Base-by-base conservation (phyloP, 92 coral and sea anemone species). In the Galaxea fascicularis region DNA sequence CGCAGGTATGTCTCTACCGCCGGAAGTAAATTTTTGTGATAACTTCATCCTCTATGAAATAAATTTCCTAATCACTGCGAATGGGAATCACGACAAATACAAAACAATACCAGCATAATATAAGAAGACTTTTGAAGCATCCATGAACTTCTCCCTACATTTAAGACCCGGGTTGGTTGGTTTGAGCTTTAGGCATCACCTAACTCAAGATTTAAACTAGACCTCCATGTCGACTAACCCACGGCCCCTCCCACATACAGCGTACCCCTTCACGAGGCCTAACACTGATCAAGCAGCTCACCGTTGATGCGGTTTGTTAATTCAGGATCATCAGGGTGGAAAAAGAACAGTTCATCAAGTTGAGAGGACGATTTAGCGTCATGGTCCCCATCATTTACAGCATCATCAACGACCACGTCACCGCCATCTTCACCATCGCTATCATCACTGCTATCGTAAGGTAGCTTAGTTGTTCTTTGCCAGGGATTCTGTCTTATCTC, bases 391-490 rank as follows among this genome's bases (percentile, higher is more conserved):
- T 73, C 39, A 20, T 35, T 64, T 29, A 11, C 60, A 73, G 64
- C 74, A 22, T 46, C 58, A 14, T 31, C 73, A 17, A 31, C 75
- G 24, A 31, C 75, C 21, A 46, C 86, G 69, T 71, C 90, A 22
- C 82, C 95, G 8, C 56, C 52, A 7, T 91, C 96, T 29, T 82
- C 78, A 25, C 88, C 98, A 65, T 82, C 90, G 87, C 18, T 35
- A 60, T 91, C 95, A 52, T 85, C 92, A 83, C 98, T 97, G 71
- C 99, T 97, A 80, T 97, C 99, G 79, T 97, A 97, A 4, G 99
- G 99, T 30, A 97, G 92, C 74, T 76, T 84, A 31, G 71, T 45
- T 27, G 89, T 31, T 10, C 89, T 65, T 8, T 77, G 81, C 92
- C 93, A 92, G 0, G 89, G 92, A 44, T 79, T 89, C 52, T 86